These are phyloP conservation scores for Bombus waltoni DNA, from an alignment of 1,140 invertebrate genomes.

Conservation along the genomic window DNA sequence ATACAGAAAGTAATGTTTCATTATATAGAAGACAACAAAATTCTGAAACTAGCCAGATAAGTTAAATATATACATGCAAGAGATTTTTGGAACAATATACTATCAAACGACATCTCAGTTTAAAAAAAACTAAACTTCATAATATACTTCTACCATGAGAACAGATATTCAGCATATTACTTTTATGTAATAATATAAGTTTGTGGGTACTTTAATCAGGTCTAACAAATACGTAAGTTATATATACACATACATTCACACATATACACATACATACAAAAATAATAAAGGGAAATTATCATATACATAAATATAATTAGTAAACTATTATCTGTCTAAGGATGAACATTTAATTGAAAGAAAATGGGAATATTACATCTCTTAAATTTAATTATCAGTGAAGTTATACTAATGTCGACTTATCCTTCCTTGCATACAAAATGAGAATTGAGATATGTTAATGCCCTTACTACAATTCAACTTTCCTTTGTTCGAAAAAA, in stretches of 20 bases:
- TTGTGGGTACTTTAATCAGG: slow-evolving; percentile 42
- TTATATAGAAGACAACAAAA: slow-evolving; percentile 78
- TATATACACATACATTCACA: slow-evolving; percentile 1
- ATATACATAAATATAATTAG: slow-evolving; percentile 27
- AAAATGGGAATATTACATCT: background rate
- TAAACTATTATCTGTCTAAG: slow-evolving; percentile 14
- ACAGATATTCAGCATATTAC: slow-evolving; percentile 20
- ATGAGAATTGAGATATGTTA: slow-evolving; percentile 24
- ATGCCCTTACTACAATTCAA: slow-evolving; percentile 18
- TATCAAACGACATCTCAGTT: slow-evolving; percentile 34
- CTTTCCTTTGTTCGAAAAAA: slow-evolving; percentile 5
- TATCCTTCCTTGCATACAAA: slow-evolving; percentile 44
- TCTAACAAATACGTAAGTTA: slow-evolving; percentile 35
- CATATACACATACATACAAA: slow-evolving; percentile 1
- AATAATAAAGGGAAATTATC: slow-evolving; percentile 28
- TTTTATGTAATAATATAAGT: slow-evolving; percentile 33
- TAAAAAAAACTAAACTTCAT: slow-evolving; percentile 36
- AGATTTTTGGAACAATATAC: background rate
- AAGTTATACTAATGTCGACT: slow-evolving; percentile 8
- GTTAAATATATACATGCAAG: slow-evolving; percentile 65
- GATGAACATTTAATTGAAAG: background rate
- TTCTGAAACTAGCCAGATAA: slow-evolving; percentile 76
- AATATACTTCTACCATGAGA: slow-evolving; percentile 24
- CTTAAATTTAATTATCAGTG: slow-evolving; percentile 5
- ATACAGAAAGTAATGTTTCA: slow-evolving; percentile 86